A percentile compares a stretch with the other conserved stretches of the same genome.
Evolutionary conservation across 1,140 invertebrate species (phyloP).

Genomic region (Ladona fulva): DNA sequence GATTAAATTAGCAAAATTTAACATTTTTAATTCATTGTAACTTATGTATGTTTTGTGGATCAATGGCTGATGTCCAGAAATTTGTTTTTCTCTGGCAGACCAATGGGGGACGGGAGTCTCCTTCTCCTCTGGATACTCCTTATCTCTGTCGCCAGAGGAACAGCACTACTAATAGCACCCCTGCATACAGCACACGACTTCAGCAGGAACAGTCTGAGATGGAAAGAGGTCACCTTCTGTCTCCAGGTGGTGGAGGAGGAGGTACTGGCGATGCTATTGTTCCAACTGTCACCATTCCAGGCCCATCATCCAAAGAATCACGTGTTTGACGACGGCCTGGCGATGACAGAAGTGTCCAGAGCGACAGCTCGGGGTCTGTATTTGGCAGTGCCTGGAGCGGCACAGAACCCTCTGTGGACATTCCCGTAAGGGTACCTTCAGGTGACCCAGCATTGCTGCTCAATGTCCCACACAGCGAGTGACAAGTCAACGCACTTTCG

Average conservation of each 20-base stretch:
- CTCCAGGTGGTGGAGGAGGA: neutral
- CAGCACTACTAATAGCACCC: conserved; percentile 34
- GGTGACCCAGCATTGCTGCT: too few relatives aligned
- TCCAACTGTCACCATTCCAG: neutral
- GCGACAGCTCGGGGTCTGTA: neutral
- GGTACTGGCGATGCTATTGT: neutral
- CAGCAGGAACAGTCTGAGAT: conserved; percentile 47
- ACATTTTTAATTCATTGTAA: too few relatives aligned
- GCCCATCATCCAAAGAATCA: neutral
- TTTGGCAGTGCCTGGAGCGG: neutral
- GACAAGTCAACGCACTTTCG: too few relatives aligned
- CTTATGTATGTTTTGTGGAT: neutral
- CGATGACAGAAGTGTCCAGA: neutral
- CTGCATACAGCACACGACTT: conserved; percentile 32
- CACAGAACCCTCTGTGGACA: too few relatives aligned
- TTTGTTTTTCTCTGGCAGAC: conserved; percentile 10
- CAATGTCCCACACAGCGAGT: too few relatives aligned
- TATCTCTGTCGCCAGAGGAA: conserved; percentile 68
- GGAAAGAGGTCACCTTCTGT: conserved; percentile 48
- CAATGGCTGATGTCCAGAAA: neutral
- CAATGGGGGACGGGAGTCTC: conserved; percentile 53
- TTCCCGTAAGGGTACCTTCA: too few relatives aligned
- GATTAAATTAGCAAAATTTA: too few relatives aligned
- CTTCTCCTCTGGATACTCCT: conserved; percentile 64
- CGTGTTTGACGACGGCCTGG: neutral